Conservation (phyloP, 2,113 vertebrate species). For the Copsychus sechellarum region DNA sequence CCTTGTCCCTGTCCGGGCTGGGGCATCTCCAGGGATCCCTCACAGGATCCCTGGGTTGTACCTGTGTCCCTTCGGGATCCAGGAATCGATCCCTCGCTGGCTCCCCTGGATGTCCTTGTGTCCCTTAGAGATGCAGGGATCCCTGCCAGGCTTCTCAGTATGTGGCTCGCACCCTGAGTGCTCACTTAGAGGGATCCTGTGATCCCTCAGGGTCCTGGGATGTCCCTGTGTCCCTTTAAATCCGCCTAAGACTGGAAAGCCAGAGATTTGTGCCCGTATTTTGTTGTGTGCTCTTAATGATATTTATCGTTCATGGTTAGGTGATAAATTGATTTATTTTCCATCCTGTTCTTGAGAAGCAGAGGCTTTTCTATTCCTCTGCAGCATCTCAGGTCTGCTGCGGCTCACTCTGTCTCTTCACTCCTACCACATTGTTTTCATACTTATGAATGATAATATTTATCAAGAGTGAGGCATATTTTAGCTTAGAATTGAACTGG, state of each 20-base stretch:
- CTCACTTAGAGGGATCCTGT: background rate
- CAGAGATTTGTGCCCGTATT: fast-evolving
- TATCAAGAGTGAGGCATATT: background rate
- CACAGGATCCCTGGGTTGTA: background rate
- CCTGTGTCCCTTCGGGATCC: background rate
- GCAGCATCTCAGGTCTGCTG: fast-evolving
- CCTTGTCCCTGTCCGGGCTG: no score
- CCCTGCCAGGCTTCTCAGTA: background rate
- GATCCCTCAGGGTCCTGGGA: no score
- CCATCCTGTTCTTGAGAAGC: fast-evolving
- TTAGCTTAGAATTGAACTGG: background rate
- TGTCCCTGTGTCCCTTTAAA: background rate
- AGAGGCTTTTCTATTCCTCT: fast-evolving
- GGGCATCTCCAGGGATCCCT: background rate
- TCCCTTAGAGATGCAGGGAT: background rate
- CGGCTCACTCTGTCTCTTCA: background rate
- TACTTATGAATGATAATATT: background rate
- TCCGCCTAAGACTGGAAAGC: fast-evolving
- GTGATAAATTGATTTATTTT: fast-evolving
- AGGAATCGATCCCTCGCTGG: background rate
- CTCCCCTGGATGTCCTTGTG: background rate
- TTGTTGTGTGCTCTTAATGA: fast-evolving
- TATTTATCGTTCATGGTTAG: fast-evolving
- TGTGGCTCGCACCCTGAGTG: background rate
- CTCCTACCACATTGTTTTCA: background rate